Base-by-base conservation (phyloP, 2,888 invertebrate species). In the Helobdella robusta region DNA sequence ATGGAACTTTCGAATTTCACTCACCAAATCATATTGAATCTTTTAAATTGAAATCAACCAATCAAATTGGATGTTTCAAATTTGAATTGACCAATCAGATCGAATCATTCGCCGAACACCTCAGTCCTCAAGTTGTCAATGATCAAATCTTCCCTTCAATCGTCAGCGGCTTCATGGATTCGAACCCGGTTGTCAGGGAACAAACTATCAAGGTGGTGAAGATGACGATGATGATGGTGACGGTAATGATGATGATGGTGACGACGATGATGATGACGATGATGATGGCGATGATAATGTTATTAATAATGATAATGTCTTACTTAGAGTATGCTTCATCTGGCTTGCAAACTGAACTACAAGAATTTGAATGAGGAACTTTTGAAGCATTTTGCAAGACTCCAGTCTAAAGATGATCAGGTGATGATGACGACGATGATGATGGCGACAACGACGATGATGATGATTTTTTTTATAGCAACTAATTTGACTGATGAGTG, bases 351-450 rank as follows among this genome's bases (percentile, higher is more conserved):
- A 81, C 84, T 98, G 70, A 97, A 91, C 82, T 92, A 93, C 78
- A 92, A 95, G 78, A 98, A 97, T 82, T 82, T 98, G 50, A 97
- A 98, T 81, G 91, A 93, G 56, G 97, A 98, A 80, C 87, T 95
- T 50, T 82, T 98, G 77, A 86, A 90, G 71, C 93, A 98, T 82
- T 94, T 98, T 81, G 95, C 95, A 0, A 83, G 93, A 68, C 82
- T 98, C 30, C 97, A 97, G 82, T 86, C 91, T 6, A 91, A 91
- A 77, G 94, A 95, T 78, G 92, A 93, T 73, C 91, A 93, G 80
- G 92, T 91, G 8, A 25, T 4, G 2, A 4, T 54, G 20, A 5
- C 30, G 54, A 28, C 25, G 48, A 8, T 8, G 48, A 48, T 8
- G 48, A 48, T 48, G 48, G 23, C 23, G 48, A 48, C 48, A n/a